Base-by-base conservation (phyloP, 2,797 vertebrate genomes). In the Acanthiza pusilla region DNA sequence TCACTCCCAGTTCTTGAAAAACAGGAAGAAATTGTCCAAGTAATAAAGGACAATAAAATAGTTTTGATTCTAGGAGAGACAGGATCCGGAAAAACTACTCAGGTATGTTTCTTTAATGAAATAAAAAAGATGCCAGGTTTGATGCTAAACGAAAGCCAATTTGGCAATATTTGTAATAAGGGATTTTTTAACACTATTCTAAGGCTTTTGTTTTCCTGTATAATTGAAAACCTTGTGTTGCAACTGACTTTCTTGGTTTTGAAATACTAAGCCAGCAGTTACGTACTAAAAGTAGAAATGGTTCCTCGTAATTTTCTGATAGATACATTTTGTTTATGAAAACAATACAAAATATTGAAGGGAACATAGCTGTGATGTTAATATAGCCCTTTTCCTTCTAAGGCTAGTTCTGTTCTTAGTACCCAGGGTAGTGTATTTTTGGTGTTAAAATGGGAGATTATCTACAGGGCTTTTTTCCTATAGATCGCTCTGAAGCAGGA, bases 71-170 rank as follows among this genome's bases (percentile, higher is more conserved):
- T 99, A 83, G 99, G 99, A 94, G 99, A 99, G 97, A 99, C 99
- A 6, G 99, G 99, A 89, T 99, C 99, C 67, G 99, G 99, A 91
- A 99, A 99, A 98, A 99, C 99, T 38, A 99, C 99, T 42, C 99
- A 99, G 98, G 98, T 99, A 96, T 93, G 97, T 92, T 92, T 76
- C 30, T n/a, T 88, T 36, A 70, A 65, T 66, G 32, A 78, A 66
- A 93, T 86, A 42, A 48, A 80, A 47, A 93, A 87, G 17, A 71
- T 21, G 30, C 61, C 5, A 36, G 12, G 76, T 29, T 77, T 87
- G 84, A 18, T 50, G 48, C 5, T 55, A 86, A 87, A 85, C 16
- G 34, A n/a, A 42, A 19, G 13, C 23, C 0, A 17, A 0, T 34
- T 43, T 42, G 62, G 1, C 43, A n/a, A 18, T 67, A 12, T 40